Percentiles rank a stretch among this genome's conserved stretches.
These are phyloP conservation scores for Pluvialis apricaria DNA, from an alignment of 2,113 vertebrate species.

Conservation along the genomic window DNA sequence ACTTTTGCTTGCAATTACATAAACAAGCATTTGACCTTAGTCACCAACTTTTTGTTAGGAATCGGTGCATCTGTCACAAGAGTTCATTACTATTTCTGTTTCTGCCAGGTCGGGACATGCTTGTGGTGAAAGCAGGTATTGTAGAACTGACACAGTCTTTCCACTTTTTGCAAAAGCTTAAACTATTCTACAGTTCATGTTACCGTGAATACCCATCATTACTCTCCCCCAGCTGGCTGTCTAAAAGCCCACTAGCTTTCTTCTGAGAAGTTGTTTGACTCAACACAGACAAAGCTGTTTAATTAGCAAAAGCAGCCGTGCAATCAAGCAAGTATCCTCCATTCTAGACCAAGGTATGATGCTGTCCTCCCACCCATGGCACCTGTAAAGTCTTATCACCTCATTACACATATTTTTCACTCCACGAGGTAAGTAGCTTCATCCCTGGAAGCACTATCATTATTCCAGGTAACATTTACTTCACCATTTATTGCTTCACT, in stretches of 20 bases:
- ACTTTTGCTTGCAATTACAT: not conserved
- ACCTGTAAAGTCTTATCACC: not conserved
- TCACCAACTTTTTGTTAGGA: not conserved
- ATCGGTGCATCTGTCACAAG: not conserved
- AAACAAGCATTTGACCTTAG: not conserved
- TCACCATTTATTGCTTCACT: not conserved
- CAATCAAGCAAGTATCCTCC: not conserved
- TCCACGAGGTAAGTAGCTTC: not conserved
- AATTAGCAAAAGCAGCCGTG: not conserved
- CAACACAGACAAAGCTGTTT: not conserved
- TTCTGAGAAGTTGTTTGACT: not conserved
- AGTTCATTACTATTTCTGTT: not conserved
- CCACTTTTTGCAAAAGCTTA: not conserved
- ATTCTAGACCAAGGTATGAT: not conserved
- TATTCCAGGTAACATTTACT: not conserved
- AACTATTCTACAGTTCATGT: not conserved
- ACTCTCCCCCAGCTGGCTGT: not conserved
- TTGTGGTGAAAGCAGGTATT: fast-evolving
- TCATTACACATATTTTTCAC: not conserved
- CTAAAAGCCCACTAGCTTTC: not conserved
- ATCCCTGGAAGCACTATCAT: not conserved
- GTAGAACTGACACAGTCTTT: not conserved
- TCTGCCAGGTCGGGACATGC: not conserved
- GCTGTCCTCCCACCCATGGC: not conserved
- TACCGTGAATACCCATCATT: fast-evolving